Percentiles rank a stretch among this genome's conserved stretches.
These are phyloP conservation scores for Pilophorus perplexus DNA, from an alignment of 2,888 invertebrate genomes.

Conservation along the genomic window DNA sequence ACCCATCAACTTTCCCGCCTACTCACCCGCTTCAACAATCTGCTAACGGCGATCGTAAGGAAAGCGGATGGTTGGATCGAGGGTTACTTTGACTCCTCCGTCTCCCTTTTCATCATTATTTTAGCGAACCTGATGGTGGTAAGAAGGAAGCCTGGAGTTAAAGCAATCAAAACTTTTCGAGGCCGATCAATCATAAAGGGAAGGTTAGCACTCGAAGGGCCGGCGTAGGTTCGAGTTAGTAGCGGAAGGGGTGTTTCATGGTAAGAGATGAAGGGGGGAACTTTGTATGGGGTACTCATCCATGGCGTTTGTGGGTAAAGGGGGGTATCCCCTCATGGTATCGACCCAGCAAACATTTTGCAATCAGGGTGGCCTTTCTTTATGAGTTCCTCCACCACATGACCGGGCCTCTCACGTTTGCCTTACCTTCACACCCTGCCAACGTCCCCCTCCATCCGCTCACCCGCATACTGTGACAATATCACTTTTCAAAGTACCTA, in stretches of 20 bases:
- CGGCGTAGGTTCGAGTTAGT: neutral
- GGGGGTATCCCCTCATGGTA: neutral
- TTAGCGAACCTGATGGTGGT: conserved; percentile 12
- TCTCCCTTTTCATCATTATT: conserved; percentile 10
- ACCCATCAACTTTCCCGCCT: neutral
- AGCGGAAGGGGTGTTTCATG: neutral
- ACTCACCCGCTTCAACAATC: too few species aligned
- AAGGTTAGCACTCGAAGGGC: conserved; percentile 18
- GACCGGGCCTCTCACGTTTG: neutral
- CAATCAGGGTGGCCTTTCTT: conserved; percentile 35
- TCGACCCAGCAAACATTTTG: conserved; percentile 34
- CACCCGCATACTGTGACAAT: conserved; percentile 13
- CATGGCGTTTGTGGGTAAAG: too few species aligned
- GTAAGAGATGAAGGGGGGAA: neutral
- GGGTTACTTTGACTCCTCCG: too few species aligned
- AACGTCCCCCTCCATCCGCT: neutral
- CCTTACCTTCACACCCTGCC: neutral
- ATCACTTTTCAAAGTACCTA: conserved; percentile 22
- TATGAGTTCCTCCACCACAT: conserved; percentile 25
- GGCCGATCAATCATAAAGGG: conserved; percentile 34
- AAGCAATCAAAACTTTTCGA: conserved; percentile 34
- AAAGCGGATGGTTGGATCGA: too few species aligned
- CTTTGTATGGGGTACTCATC: conserved; percentile 21
- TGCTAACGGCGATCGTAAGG: too few species aligned
- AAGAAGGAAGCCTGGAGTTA: conserved; percentile 30